These are phyloP conservation scores for Chloebia gouldiae DNA, from an alignment of 2,113 vertebrate genomes.

Conservation along the genomic window DNA sequence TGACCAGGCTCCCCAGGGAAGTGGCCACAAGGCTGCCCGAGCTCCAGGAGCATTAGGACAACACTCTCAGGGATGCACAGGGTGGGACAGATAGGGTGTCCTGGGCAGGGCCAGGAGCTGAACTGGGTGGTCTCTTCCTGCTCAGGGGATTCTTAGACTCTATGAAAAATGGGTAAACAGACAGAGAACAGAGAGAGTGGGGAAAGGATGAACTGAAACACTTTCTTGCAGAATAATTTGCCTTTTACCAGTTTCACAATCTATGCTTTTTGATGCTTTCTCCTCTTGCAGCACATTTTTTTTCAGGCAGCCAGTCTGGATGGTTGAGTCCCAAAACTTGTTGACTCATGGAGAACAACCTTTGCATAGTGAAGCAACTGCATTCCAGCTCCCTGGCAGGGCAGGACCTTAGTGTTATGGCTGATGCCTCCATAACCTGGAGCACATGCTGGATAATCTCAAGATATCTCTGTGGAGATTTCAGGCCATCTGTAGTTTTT, in stretches of 20 bases:
- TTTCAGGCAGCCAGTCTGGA: not conserved
- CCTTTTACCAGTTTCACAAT: slow-evolving; percentile 2
- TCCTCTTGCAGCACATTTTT: not conserved
- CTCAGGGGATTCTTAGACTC: not conserved
- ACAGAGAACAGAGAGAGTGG: not conserved
- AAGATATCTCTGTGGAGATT: not conserved
- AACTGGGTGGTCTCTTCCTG: too few species aligned
- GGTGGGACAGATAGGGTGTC: not conserved
- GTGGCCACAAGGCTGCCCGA: not conserved
- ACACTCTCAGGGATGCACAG: fast-evolving
- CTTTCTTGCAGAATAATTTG: not conserved
- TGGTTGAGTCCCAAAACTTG: not conserved
- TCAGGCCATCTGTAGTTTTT: not conserved
- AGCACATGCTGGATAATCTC: not conserved
- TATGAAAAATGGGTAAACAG: not conserved
- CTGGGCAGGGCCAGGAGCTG: not conserved
- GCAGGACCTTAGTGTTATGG: not conserved
- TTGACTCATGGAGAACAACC: slow-evolving; percentile 1
- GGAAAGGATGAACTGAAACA: not conserved
- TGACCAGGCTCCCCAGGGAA: not conserved
- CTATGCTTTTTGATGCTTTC: not conserved
- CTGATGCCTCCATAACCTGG: not conserved
- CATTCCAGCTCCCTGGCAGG: not conserved
- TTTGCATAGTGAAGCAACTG: not conserved
- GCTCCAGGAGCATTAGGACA: not conserved